Conservation (phyloP, 2,797 vertebrate species). For the Malurus splendens region DNA sequence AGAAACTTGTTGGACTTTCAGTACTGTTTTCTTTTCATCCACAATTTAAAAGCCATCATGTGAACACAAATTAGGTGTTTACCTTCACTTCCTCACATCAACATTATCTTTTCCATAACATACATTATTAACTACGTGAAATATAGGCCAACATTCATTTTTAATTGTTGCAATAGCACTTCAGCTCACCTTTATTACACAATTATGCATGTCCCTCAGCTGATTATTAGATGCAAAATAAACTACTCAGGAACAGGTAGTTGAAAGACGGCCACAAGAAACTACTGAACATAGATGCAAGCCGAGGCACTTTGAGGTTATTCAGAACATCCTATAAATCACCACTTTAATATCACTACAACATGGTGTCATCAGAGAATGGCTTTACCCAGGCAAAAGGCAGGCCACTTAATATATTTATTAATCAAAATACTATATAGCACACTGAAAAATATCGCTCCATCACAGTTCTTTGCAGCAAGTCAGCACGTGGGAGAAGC, state of each 20-base stretch:
- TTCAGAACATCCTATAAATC: not conserved
- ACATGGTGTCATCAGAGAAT: not conserved
- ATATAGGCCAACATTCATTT: not conserved
- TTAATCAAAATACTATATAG: not conserved
- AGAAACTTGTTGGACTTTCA: not conserved
- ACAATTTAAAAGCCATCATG: not conserved
- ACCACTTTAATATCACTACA: not conserved
- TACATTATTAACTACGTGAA: not conserved
- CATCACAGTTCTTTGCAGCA: not conserved
- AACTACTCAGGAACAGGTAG: not conserved
- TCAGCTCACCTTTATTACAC: not conserved
- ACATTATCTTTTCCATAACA: not conserved
- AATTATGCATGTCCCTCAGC: not conserved
- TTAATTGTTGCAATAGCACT: not conserved
- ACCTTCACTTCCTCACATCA: not conserved
- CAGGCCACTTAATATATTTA: not conserved
- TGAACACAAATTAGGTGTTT: not conserved
- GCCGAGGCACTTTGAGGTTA: not conserved
- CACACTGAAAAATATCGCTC: not conserved
- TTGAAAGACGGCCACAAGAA: not conserved
- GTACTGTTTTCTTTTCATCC: not conserved
- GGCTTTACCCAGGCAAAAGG: not conserved
- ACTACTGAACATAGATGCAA: not conserved
- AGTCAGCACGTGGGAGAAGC: not conserved
- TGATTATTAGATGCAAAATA: not conserved